Base-by-base conservation (phyloP, 2,888 invertebrate genomes). In the Temnothorax ravouxi region DNA sequence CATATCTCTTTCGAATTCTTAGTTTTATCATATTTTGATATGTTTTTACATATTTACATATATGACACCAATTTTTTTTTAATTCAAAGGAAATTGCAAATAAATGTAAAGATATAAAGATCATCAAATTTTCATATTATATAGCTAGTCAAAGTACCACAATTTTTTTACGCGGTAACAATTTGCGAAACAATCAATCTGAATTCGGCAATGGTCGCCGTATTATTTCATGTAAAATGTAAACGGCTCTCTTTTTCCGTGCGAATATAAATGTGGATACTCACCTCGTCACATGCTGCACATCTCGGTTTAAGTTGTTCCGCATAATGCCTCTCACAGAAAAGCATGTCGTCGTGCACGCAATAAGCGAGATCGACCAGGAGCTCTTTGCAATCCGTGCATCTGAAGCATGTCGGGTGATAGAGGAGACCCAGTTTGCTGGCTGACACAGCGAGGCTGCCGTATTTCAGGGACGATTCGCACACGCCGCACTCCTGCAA, bases 281-380 rank as follows among this genome's bases (percentile, higher is more conserved):
- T 96, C 94, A 99, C 99, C 98, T 99, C 99, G 95, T 99, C 99
- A 95, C 99, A 99, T 91, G 99, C 98, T 87, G 98, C 97, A 95
- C 99, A 99, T 92, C 99, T 96, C 21, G 99, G 99, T 95, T 99
- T 99, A 94, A 99, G 96, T 93, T 98, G 96, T 95, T 99, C 99
- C 74, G 99, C 99, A 95, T 99, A 99, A 95, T 99, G 99, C 88
- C 99, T 96, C 93, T 98, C 99, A 95, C 99, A 99, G 95, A 97
- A 99, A 88, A 98, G 96, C 88, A 97, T 96, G 90, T 98, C 98
- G 91, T 98, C 98, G 94, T 98, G 96, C 88, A 98, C 97, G 95
- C 99, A 99, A 95, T 99, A 99, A 74, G 98, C 98, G 93, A 99
- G 96, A 95, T 99, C 99, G 86, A 99, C 99, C 85, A 99, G 97